Evolutionary conservation across 2,888 invertebrate genomes (phyloP).

Genomic region (Nowickia ferox): DNA sequence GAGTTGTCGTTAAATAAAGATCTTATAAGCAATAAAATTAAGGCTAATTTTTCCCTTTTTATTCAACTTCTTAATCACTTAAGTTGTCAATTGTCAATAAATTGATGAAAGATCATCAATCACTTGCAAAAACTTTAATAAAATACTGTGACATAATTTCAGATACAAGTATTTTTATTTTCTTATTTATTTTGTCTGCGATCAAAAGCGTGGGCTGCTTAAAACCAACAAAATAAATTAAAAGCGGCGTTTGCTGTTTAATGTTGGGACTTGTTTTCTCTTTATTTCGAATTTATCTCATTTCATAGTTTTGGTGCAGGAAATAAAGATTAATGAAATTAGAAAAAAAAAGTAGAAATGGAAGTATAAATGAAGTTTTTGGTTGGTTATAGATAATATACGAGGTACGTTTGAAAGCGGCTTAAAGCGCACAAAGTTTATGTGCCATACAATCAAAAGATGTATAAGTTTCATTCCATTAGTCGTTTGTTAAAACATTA

Average conservation of each 20-base stretch:
- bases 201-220: constrained; percentile 39
- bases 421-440: too few species aligned
- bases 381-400: not conserved
- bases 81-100: constrained; percentile 61
- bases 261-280: constrained; percentile 34
- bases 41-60: not conserved
- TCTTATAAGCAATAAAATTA: not conserved
- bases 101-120: constrained; percentile 61
- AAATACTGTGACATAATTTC: constrained; percentile 33
- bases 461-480: too few species aligned
- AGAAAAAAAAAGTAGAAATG: not conserved
- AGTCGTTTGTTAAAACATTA: too few species aligned
- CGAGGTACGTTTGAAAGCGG: not conserved
- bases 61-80: constrained; percentile 21
- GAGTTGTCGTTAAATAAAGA: constrained; percentile 56
- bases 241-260: constrained; percentile 54
- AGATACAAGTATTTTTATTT: not conserved
- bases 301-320: constrained; percentile 11
- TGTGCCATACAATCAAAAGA: too few species aligned
- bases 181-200: not conserved
- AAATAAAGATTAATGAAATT: constrained; percentile 42
- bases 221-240: constrained; percentile 27
- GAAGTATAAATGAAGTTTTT: constrained; percentile 10
- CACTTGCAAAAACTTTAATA: constrained; percentile 39
- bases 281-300: constrained; percentile 43